phyloP scores from a whole-genome alignment of 1,140 invertebrate species.

The Ridgeia piscesae region DNA sequence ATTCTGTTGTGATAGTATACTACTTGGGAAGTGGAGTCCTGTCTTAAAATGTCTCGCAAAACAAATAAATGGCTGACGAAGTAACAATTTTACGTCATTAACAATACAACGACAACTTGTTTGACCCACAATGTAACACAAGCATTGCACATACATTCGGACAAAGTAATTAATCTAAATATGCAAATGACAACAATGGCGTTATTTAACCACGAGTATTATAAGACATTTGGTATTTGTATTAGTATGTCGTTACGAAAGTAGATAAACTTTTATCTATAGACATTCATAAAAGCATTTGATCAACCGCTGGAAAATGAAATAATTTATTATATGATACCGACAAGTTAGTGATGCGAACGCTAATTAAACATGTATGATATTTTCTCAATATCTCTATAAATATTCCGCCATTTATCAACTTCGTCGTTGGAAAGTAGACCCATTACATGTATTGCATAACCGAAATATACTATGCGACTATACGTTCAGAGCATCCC shows the following conservation, averaged over 20 bases:
- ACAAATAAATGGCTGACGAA: neutral
- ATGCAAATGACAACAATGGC: neutral
- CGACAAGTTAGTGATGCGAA: too few relatives aligned
- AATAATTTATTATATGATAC: neutral
- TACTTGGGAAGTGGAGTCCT: neutral
- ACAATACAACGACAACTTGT: neutral
- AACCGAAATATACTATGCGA: neutral
- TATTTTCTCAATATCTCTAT: neutral
- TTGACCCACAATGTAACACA: neutral
- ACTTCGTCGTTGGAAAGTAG: neutral
- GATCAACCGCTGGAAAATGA: neutral
- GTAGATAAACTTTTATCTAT: neutral
- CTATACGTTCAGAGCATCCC: neutral
- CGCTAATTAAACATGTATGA: neutral
- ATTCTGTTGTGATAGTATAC: neutral
- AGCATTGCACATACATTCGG: too few relatives aligned
- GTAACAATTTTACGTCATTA: neutral
- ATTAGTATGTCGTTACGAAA: neutral
- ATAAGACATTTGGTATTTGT: neutral
- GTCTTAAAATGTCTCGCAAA: neutral
- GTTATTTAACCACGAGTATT: neutral
- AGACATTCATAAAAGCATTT: neutral
- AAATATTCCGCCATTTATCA: neutral
- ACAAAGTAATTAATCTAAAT: neutral
- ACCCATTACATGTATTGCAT: neutral